These are phyloP conservation scores for Xanthorhoe designata DNA, from an alignment of 2,888 invertebrate species.

Conservation along the genomic window DNA sequence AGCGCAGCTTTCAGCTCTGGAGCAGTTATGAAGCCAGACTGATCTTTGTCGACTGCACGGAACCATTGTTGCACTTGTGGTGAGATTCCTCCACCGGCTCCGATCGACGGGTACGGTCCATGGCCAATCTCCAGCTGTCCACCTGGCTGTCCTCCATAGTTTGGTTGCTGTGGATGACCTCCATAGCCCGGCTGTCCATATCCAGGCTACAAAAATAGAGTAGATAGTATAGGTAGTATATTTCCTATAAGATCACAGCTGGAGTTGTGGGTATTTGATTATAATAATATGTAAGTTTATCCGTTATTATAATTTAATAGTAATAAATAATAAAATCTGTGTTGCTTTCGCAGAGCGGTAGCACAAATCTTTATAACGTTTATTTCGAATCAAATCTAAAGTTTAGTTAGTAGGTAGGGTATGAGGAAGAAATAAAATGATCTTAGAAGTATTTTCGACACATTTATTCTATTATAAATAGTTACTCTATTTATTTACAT, in stretches of 20 bases:
- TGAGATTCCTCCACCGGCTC: conserved; percentile 81
- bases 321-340: too few relatives aligned
- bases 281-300: too few relatives aligned
- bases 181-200: conserved; percentile 45
- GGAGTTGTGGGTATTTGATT: too few relatives aligned
- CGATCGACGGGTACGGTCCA: conserved; percentile 79
- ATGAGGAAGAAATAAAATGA: conserved; percentile 1
- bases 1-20: conserved; percentile 92
- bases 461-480: conserved; percentile 79
- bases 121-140: conserved; percentile 76
- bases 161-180: conserved; percentile 59
- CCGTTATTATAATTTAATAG: too few relatives aligned
- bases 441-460: conserved; percentile 47
- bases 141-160: conserved; percentile 40
- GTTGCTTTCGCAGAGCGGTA: too few relatives aligned
- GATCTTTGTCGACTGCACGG: conserved; percentile 92
- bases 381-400: too few relatives aligned
- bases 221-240: background rate
- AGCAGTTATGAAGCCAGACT: conserved; percentile 92
- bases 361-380: too few relatives aligned
- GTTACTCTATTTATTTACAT: conserved; percentile 63
- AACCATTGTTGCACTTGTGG: conserved; percentile 95
- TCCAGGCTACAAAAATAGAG: conserved; percentile 23
- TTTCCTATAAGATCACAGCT: too few relatives aligned
- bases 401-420: too few relatives aligned